These are phyloP conservation scores for Ellobium chinense DNA, from an alignment of 2,888 invertebrate species.

Conservation along the genomic window DNA sequence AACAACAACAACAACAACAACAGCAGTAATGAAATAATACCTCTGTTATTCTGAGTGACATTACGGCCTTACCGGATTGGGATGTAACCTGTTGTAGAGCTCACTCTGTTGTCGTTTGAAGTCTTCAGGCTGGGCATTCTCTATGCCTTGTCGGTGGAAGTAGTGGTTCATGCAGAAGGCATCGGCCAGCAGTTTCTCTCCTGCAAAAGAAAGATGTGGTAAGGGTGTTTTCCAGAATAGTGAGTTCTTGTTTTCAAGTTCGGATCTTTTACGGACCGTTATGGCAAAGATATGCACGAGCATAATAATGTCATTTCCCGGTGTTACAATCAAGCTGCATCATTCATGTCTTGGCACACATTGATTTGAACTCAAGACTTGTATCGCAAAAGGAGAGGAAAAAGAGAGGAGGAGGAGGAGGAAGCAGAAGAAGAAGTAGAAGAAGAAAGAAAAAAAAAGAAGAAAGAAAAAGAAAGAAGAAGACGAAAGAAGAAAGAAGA, in stretches of 20 bases:
- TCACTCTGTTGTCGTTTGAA: slow-evolving; percentile 75
- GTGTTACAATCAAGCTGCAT: no score
- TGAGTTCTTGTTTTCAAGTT: no score
- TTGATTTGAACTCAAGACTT: no score
- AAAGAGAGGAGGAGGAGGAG: neutral
- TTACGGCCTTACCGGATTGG: slow-evolving; percentile 64
- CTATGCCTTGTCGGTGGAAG: slow-evolving; percentile 55
- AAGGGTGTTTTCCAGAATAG: no score
- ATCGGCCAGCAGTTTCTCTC: slow-evolving; percentile 69
- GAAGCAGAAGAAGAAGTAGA: neutral
- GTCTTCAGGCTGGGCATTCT: slow-evolving; percentile 40
- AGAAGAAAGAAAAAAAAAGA: neutral
- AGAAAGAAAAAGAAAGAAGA: neutral
- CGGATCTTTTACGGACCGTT: no score
- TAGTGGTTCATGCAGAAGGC: slow-evolving; percentile 72
- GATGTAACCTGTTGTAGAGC: slow-evolving; percentile 73
- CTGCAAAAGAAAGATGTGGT: slow-evolving; percentile 57
- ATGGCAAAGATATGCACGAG: no score
- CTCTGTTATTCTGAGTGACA: neutral
- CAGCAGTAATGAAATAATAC: neutral
- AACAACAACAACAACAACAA: slow-evolving; percentile 3
- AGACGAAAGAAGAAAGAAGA: neutral
- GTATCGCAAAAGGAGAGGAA: neutral
- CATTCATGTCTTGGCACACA: no score
- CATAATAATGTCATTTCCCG: no score